A percentile compares a stretch with the other conserved stretches of the same genome.
Conservation (phyloP, 2,888 invertebrate genomes). For the Pycnomerus fuliginosus region DNA sequence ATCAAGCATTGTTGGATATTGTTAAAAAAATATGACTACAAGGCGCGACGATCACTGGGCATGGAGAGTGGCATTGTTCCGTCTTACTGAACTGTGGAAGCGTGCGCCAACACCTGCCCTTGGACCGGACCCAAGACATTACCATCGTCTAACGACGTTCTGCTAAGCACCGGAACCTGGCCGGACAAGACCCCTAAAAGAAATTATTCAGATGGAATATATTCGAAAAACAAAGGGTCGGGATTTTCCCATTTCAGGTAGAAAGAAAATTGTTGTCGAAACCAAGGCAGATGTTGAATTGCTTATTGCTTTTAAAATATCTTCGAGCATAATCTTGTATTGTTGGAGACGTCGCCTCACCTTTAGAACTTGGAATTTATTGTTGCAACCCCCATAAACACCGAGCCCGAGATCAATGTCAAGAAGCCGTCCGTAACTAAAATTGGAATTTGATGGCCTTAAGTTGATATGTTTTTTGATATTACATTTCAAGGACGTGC, state of each 20-base stretch:
- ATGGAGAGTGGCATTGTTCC: slow-evolving; percentile 50
- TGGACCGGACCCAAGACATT: slow-evolving; percentile 31
- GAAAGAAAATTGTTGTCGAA: slow-evolving; percentile 5
- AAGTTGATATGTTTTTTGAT: no score
- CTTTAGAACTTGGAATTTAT: slow-evolving; percentile 1
- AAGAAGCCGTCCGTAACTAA: no score
- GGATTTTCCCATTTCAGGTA: slow-evolving; percentile 12
- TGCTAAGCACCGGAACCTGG: slow-evolving; percentile 20
- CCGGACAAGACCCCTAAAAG: slow-evolving; percentile 5
- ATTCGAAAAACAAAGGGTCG: no score
- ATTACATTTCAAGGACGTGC: slow-evolving; percentile 21
- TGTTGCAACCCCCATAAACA: slow-evolving; percentile 2
- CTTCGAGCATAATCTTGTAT: slow-evolving; percentile 10
- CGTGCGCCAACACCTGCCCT: slow-evolving; percentile 49
- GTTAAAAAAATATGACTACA: slow-evolving; percentile 45
- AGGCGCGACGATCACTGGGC: slow-evolving; percentile 50
- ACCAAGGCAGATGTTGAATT: slow-evolving; percentile 10
- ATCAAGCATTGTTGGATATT: no score
- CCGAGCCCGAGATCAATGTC: no score
- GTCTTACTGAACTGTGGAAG: slow-evolving; percentile 52
- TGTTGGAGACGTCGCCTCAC: slow-evolving; percentile 3
- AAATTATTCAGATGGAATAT: slow-evolving; percentile 5
- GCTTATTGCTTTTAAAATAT: slow-evolving; percentile 12
- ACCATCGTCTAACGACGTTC: slow-evolving; percentile 24
- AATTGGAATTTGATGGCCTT: no score